Conservation (phyloP, 1,140 invertebrate genomes). For the Apolygus lucorum region DNA sequence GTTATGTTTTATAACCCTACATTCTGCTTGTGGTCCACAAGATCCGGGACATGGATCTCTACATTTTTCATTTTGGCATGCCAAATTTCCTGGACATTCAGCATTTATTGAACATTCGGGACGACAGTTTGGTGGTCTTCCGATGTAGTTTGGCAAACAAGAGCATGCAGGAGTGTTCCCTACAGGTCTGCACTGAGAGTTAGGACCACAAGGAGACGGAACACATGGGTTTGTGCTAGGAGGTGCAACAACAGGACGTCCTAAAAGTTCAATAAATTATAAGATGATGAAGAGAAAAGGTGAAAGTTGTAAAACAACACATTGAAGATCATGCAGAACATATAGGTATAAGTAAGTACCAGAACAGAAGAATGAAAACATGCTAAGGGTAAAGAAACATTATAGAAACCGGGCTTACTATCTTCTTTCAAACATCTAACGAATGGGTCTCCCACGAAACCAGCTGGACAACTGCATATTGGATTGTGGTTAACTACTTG, state of each 20-base stretch:
- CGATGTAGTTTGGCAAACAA: slow-evolving; percentile 66
- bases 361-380: background rate
- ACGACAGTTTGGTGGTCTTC: slow-evolving; percentile 68
- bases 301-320: background rate
- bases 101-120: slow-evolving; percentile 74
- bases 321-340: background rate
- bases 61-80: slow-evolving; percentile 72
- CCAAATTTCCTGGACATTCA: slow-evolving; percentile 68
- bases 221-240: slow-evolving; percentile 57
- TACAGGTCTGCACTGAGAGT: slow-evolving; percentile 63
- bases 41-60: slow-evolving; percentile 74
- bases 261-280: slow-evolving; percentile 13
- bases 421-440: slow-evolving; percentile 52
- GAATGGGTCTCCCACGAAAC: slow-evolving; percentile 71
- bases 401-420: slow-evolving; percentile 41
- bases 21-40: slow-evolving; percentile 72
- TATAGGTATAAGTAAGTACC: background rate
- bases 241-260: slow-evolving; percentile 20
- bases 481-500: slow-evolving; percentile 62
- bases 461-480: slow-evolving; percentile 57
- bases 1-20: slow-evolving; percentile 69
- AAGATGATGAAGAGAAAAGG: slow-evolving; percentile 18
- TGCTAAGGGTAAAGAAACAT: background rate
- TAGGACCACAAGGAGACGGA: slow-evolving; percentile 71
- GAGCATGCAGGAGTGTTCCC: slow-evolving; percentile 64